Percentiles rank a stretch among this genome's conserved stretches.
Conservation (phyloP, 2,888 invertebrate genomes). For the Xestia sexstrigata region DNA sequence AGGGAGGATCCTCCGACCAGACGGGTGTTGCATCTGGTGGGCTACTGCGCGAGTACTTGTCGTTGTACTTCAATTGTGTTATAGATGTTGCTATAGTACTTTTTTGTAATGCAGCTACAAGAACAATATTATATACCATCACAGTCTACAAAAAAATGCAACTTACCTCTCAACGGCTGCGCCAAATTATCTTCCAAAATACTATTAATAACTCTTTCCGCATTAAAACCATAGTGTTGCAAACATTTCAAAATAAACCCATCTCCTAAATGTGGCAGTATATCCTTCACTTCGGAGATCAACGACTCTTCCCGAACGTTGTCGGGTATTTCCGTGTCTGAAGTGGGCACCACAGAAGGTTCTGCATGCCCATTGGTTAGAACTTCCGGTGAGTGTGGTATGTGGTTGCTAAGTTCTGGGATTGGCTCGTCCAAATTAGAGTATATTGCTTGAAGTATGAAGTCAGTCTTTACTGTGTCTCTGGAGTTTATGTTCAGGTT, state of each 20-base stretch:
- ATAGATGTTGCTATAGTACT: too few relatives aligned
- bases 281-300: conserved; percentile 93
- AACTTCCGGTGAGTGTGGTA: conserved; percentile 38
- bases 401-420: conserved; percentile 67
- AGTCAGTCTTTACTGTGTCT: conserved; percentile 90
- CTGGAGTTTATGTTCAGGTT: conserved; percentile 76
- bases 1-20: too few relatives aligned
- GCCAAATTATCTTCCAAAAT: conserved; percentile 93
- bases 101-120: too few relatives aligned
- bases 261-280: conserved; percentile 96
- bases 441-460: conserved; percentile 89
- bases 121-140: too few relatives aligned
- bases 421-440: conserved; percentile 85
- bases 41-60: too few relatives aligned
- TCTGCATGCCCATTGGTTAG: conserved; percentile 78
- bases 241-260: conserved; percentile 94
- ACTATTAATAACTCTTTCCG: conserved; percentile 95
- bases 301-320: conserved; percentile 86
- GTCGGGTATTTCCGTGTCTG: conserved; percentile 84
- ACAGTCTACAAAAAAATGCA: too few relatives aligned
- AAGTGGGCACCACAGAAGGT: conserved; percentile 42
- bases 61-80: too few relatives aligned
- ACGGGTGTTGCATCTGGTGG: too few relatives aligned
- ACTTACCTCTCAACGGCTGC: conserved; percentile 80
- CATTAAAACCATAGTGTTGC: conserved; percentile 93